Base-by-base conservation (phyloP, 2,113 vertebrate species). In the Chlorodrepanis virens region DNA sequence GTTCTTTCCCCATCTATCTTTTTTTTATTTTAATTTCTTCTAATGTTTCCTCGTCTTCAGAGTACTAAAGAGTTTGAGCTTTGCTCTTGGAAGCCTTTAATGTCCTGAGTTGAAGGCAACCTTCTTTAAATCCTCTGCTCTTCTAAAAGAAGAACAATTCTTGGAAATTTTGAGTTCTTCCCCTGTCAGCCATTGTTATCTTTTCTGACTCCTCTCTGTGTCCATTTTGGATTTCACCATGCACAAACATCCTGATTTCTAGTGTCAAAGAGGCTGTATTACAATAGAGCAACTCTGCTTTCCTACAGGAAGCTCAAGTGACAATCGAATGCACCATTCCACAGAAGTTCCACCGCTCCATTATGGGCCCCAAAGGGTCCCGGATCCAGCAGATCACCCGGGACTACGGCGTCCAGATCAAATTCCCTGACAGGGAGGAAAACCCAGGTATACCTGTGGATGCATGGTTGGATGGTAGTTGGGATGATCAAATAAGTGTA, bases 301-400 rank as follows among this genome's bases (percentile, higher is more conserved):
- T 93, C 90, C 76, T 71, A 44, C 93, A 99, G 99, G 99, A 99
- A 93, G 99, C 99, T 77, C 99, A 99, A 96, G 99, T 99, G 96
- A 99, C 98, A 56, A 96, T 99, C 17, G 99, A 99, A 87, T 99
- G 99, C 82, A 98, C 99, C 95, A 99, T 99, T 75, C 70, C 98
- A 91, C 99, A 99, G 92, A 99, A 98, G 95, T 99, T 98, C 97
- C 99, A 99, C 85, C 99, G 99, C 20, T 99, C 99, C 27, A 99
- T 99, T 91, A 99, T 99, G 99, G 99, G 99, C 81, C 99, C 99
- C 21, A 99, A 99, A 95, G 99, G 99, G 63, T 99, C 99, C 76
- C 97, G 98, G 11, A 99, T 99, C 96, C 99, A 99, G 97, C 99
- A 99, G 98, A 99, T 99, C 92, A 99, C 99, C 39, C 98, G 99